These are phyloP conservation scores for Urocitellus parryii DNA, from an alignment of 2,113 vertebrate species.

Conservation along the genomic window DNA sequence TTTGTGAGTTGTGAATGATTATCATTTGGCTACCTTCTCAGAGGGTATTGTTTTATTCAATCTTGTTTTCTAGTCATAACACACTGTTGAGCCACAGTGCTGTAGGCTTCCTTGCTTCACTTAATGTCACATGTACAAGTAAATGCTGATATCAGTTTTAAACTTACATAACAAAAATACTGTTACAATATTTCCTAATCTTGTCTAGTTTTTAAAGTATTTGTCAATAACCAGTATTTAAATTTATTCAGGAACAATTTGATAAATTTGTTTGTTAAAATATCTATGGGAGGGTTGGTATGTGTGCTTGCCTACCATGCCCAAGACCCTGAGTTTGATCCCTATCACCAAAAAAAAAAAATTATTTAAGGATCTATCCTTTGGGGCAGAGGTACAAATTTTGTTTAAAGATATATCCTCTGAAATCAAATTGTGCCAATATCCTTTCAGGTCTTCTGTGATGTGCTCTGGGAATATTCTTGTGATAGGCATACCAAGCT, in stretches of 20 bases:
- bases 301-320: not conserved
- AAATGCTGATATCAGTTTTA: not conserved
- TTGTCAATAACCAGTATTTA: not conserved
- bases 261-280: not conserved
- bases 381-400: accelerated
- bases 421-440: not conserved
- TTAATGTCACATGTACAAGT: not conserved
- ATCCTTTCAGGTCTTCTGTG: not conserved
- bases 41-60: not conserved
- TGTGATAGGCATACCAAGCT: too few relatives aligned
- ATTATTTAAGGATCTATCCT: not conserved
- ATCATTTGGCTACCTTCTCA: not conserved
- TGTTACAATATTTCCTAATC: not conserved
- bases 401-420: not conserved
- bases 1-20: not conserved
- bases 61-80: not conserved
- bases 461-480: not conserved
- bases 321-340: not conserved
- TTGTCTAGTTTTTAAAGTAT: not conserved
- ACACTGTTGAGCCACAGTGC: not conserved
- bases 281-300: not conserved
- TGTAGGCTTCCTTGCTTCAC: not conserved
- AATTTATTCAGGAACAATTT: not conserved
- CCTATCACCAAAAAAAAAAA: not conserved
- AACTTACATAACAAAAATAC: not conserved